Evolutionary conservation across 1,140 invertebrate genomes (phyloP).

Genomic region (Probaryconus sp.): DNA sequence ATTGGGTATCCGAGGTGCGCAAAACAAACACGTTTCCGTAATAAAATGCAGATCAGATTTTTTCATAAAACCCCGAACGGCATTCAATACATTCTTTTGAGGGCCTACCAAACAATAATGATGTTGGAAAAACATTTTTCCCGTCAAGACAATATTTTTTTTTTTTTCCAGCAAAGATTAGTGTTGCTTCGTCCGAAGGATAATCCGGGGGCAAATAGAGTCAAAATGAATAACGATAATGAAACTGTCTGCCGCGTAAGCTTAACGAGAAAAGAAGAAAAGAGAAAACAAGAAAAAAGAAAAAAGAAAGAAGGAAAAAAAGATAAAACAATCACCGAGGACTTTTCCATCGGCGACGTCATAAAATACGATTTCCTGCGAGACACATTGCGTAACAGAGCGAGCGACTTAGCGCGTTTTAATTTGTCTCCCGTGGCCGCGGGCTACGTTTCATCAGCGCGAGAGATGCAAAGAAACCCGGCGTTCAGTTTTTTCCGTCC

Average conservation of each 20-base stretch:
- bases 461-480: slow-evolving; percentile 34
- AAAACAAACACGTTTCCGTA: no score
- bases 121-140: no score
- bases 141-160: no score
- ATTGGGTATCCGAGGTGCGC: no score
- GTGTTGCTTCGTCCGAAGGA: slow-evolving; percentile 10
- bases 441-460: slow-evolving; percentile 52
- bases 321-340: slow-evolving; percentile 29
- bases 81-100: no score
- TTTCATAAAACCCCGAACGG: no score
- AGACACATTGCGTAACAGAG: slow-evolving; percentile 10
- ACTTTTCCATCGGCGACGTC: slow-evolving; percentile 31
- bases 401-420: slow-evolving; percentile 29
- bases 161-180: no score
- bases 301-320: slow-evolving; percentile 14
- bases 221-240: slow-evolving; percentile 45
- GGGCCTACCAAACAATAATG: no score
- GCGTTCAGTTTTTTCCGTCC: slow-evolving; percentile 13
- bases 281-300: no score
- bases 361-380: slow-evolving; percentile 37
- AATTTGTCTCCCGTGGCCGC: slow-evolving; percentile 36
- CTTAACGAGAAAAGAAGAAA: no score
- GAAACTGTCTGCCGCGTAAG: slow-evolving; percentile 48
- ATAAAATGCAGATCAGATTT: no score
- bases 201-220: slow-evolving; percentile 5